Percentiles rank a stretch among this genome's conserved stretches.
Conservation (phyloP, 2,113 vertebrate species). For the Pelobates fuscus region DNA sequence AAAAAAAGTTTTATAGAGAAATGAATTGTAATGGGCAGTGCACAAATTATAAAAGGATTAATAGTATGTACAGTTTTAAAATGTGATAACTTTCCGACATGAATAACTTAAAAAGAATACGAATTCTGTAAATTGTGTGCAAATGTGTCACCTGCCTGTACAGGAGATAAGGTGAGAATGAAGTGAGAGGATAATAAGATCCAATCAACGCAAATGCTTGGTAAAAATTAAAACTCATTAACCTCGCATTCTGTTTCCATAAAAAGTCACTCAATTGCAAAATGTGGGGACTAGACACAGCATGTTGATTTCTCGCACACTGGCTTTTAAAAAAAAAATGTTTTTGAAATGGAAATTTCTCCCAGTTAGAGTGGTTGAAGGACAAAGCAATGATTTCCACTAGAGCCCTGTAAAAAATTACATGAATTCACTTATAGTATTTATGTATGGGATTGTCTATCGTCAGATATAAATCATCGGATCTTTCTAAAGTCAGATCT, state of each 20-base stretch:
- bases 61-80: too few relatives aligned
- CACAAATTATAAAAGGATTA: too few relatives aligned
- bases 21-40: too few relatives aligned
- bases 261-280: slow-evolving; percentile 28
- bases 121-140: background rate
- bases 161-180: slow-evolving; percentile 38
- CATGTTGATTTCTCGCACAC: background rate
- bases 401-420: background rate
- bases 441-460: too few relatives aligned
- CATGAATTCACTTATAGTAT: too few relatives aligned
- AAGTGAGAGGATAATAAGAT: slow-evolving; percentile 36
- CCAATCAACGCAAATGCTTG: slow-evolving; percentile 29
- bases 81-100: too few relatives aligned
- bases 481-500: too few relatives aligned
- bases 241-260: slow-evolving; percentile 29
- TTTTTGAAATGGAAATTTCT: background rate
- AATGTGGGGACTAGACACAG: background rate
- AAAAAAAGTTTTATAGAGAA: too few relatives aligned
- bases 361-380: background rate
- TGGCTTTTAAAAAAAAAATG: background rate
- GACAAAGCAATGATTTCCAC: background rate
- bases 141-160: slow-evolving; percentile 25
- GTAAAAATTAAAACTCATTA: slow-evolving; percentile 43
- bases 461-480: too few relatives aligned
- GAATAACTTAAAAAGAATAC: too few relatives aligned